Evolutionary conservation across 2,888 invertebrate species (phyloP).

Genomic region (Isoperla grammatica): DNA sequence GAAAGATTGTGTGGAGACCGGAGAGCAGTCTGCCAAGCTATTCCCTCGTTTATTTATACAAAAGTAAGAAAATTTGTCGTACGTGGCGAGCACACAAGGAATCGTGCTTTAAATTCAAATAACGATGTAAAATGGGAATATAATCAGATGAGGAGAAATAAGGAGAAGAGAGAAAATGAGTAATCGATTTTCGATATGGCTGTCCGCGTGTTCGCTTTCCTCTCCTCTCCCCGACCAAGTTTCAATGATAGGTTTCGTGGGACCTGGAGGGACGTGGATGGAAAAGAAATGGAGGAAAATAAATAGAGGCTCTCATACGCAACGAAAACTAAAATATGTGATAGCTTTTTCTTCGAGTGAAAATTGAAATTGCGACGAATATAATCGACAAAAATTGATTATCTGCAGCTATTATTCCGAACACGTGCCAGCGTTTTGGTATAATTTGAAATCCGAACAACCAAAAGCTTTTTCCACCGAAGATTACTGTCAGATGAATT

Average conservation of each 20-base stretch:
- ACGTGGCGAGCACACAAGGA: no score
- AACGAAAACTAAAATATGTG: constrained; percentile 12
- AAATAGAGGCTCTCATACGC: constrained; percentile 9
- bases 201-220: constrained; percentile 7
- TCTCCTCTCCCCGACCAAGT: constrained; percentile 8
- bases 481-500: not conserved
- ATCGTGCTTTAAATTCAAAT: not conserved
- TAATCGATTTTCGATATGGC: constrained; percentile 17
- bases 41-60: no score
- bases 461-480: constrained; percentile 7
- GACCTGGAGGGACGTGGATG: not conserved
- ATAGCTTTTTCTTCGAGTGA: not conserved
- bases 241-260: constrained; percentile 13
- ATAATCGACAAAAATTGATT: constrained; percentile 16
- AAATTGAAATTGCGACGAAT: constrained; percentile 9
- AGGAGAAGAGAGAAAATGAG: constrained; percentile 9
- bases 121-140: constrained; percentile 6
- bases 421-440: constrained; percentile 1
- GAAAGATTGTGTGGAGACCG: no score
- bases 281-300: constrained; percentile 9
- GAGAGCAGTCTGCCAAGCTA: no score
- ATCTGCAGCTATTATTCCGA: constrained; percentile 12
- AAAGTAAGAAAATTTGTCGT: no score
- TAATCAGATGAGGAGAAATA: constrained; percentile 4
- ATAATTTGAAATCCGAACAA: constrained; percentile 6